phyloP scores from a whole-genome alignment of 2,797 vertebrate species.

The Molossus alvarezi region DNA sequence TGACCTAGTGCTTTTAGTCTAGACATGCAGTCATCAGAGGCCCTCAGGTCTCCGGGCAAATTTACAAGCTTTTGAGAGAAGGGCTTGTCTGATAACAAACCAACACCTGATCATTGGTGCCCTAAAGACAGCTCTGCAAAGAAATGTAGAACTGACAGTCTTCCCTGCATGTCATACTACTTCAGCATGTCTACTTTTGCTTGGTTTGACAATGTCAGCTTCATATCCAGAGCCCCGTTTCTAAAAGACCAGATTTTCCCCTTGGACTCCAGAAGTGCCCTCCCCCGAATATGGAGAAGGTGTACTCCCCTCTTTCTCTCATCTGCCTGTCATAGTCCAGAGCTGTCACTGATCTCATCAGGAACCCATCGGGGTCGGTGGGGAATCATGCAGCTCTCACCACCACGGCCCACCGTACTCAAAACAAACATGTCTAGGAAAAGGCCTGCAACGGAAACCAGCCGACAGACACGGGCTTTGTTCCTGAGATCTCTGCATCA shows the following conservation, averaged over 20 bases:
- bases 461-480: not conserved
- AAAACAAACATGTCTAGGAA: not conserved
- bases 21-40: conserved; percentile 83
- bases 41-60: conserved; percentile 79
- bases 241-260: not conserved
- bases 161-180: conserved; percentile 20
- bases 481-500: conserved; percentile 30
- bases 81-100: conserved; percentile 81
- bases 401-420: not conserved
- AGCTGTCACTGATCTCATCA: not conserved
- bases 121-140: conserved; percentile 66
- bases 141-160: conserved; percentile 52
- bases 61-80: conserved; percentile 84
- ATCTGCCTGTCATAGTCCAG: conserved; percentile 1
- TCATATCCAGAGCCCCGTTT: conserved; percentile 20
- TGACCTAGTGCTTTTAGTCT: conserved; percentile 84
- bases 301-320: not conserved
- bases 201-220: not conserved
- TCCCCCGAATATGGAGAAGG: not conserved
- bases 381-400: not conserved
- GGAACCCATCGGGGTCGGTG: not conserved
- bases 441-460: not conserved
- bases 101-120: conserved; percentile 82
- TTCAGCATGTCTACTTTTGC: not conserved
- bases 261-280: not conserved